phyloP scores from a whole-genome alignment of 92 coral and sea anemone genomes.

The Scolanthus callimorphus region DNA sequence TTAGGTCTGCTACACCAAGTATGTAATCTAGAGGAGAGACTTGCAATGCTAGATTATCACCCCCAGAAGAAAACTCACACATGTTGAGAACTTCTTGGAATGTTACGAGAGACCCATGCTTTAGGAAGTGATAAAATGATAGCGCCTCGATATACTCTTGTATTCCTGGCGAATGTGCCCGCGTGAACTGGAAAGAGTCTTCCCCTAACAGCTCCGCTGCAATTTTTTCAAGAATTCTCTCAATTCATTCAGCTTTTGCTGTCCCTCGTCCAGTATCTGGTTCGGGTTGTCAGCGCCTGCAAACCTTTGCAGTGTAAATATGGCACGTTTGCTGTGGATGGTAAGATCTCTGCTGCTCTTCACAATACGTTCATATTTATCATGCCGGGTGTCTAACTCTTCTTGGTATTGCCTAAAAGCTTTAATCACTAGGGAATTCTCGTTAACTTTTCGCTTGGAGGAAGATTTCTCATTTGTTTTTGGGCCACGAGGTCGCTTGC shows the following conservation, averaged over 20 bases:
- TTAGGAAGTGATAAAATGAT: constrained; percentile 77
- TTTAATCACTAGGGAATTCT: constrained; percentile 59
- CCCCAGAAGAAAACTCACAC: constrained; percentile 46
- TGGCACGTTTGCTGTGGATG: constrained; percentile 82
- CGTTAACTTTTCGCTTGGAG: constrained; percentile 30
- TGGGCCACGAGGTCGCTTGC: no score
- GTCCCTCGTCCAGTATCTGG: constrained; percentile 66
- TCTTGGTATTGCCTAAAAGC: constrained; percentile 63
- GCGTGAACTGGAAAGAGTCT: constrained; percentile 66
- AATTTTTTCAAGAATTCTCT: constrained; percentile 66
- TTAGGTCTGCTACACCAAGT: constrained; percentile 94
- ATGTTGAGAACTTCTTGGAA: constrained; percentile 49
- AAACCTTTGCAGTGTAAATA: constrained; percentile 73
- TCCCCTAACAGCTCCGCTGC: constrained; percentile 78
- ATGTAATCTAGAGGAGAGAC: constrained; percentile 75
- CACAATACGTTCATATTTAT: constrained; percentile 92
- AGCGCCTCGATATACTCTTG: constrained; percentile 90
- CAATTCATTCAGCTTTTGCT: constrained; percentile 61
- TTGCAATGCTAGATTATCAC: constrained; percentile 20
- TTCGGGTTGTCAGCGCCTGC: constrained; percentile 64
- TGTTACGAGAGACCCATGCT: constrained; percentile 53
- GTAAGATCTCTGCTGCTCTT: constrained; percentile 92
- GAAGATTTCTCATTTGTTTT: constrained; percentile 12
- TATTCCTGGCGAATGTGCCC: constrained; percentile 90
- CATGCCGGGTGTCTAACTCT: constrained; percentile 78